Conservation (phyloP, 2,888 invertebrate species). For the Aleiodes testaceus region DNA sequence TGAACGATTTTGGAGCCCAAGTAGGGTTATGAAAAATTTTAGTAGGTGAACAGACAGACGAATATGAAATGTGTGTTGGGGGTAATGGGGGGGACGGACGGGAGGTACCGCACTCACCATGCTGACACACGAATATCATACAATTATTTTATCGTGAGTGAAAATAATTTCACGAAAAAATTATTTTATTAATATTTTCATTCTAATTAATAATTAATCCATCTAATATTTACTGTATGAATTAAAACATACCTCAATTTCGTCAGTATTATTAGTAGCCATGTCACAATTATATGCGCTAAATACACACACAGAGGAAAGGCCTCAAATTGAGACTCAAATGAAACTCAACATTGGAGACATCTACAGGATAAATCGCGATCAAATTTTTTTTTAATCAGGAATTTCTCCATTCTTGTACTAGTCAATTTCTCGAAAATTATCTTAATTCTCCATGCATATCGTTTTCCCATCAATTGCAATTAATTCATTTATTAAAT, state of each 20-base stretch:
- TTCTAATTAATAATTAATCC: background rate
- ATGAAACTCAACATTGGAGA: constrained; percentile 9
- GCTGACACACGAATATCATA: constrained; percentile 68
- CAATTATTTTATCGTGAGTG: constrained; percentile 5
- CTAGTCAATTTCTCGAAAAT: too few species aligned
- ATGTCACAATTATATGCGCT: constrained; percentile 71
- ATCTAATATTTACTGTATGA: constrained; percentile 25
- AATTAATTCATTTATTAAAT: too few species aligned
- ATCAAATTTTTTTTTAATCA: background rate
- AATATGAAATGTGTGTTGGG: constrained; percentile 25
- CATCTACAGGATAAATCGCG: constrained; percentile 23
- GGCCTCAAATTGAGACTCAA: background rate
- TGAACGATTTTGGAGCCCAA: constrained; percentile 18
- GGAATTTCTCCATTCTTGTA: background rate
- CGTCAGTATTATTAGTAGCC: constrained; percentile 78
- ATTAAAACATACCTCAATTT: constrained; percentile 75
- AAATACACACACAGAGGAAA: constrained; percentile 26
- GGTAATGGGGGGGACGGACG: constrained; percentile 18
- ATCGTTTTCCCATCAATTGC: too few species aligned
- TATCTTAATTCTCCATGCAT: too few species aligned
- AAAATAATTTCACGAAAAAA: background rate
- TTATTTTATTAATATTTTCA: constrained; percentile 18
- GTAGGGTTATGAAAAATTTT: constrained; percentile 48
- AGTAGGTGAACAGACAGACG: constrained; percentile 41
- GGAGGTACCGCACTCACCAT: constrained; percentile 50